phyloP scores from a whole-genome alignment of 2,113 vertebrate genomes.

The Sus scrofa region DNA sequence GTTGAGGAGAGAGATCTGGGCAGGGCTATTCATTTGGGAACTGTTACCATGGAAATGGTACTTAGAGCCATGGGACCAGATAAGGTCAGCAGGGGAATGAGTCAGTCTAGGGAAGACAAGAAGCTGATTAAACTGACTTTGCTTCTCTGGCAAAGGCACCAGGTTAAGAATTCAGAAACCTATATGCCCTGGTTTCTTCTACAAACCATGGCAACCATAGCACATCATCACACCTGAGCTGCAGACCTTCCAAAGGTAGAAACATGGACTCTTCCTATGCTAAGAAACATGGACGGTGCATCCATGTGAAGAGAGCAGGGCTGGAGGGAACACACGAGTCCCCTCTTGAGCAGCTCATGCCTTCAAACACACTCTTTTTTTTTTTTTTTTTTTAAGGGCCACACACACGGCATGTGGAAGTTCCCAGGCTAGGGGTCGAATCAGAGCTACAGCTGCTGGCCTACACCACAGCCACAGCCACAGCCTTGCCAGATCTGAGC shows the following conservation, averaged over 20 bases:
- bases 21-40: neutral
- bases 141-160: neutral
- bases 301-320: too few relatives aligned
- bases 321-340: too few relatives aligned
- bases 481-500: too few relatives aligned
- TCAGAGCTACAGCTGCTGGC: too few relatives aligned
- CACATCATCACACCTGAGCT: neutral
- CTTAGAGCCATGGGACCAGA: neutral
- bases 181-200: neutral
- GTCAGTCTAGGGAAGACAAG: too few relatives aligned
- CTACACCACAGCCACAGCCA: too few relatives aligned
- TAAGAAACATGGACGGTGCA: neutral
- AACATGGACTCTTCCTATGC: accelerated
- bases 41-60: neutral
- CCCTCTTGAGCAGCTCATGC: neutral
- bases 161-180: neutral
- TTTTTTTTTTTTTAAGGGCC: too few relatives aligned
- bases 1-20: neutral
- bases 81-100: too few relatives aligned
- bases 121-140: neutral
- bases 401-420: too few relatives aligned
- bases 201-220: neutral
- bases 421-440: too few relatives aligned
- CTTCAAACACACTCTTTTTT: neutral
- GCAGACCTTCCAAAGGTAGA: neutral